Conservation (phyloP, 1,140 invertebrate species). For the Mya arenaria region DNA sequence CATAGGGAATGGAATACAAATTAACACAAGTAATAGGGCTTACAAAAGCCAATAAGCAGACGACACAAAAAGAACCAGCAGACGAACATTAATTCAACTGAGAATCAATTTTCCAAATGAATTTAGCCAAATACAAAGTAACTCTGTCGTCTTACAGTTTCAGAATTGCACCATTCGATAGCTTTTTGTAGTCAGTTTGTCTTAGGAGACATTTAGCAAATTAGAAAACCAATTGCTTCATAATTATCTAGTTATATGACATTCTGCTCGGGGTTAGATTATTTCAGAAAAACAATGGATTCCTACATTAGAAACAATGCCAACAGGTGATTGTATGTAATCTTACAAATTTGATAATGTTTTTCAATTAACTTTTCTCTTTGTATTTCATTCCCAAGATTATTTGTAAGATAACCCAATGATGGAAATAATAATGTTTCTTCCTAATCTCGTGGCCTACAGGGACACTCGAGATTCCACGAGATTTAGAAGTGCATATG, state of each 20-base stretch:
- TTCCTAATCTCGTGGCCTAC: constrained; percentile 31
- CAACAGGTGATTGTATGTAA: constrained; percentile 36
- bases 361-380: constrained; percentile 50
- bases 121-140: neutral
- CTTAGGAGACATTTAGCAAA: constrained; percentile 51
- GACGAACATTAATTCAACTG: neutral
- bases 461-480: constrained; percentile 23
- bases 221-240: constrained; percentile 36
- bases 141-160: neutral
- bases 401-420: constrained; percentile 46
- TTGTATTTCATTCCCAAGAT: constrained; percentile 30
- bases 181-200: neutral
- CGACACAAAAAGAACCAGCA: neutral
- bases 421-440: constrained; percentile 13
- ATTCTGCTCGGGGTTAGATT: neutral
- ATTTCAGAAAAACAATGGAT: constrained; percentile 5
- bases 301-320: constrained; percentile 7
- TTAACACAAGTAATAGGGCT: neutral
- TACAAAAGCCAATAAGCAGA: neutral
- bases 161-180: neutral
- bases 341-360: constrained; percentile 48
- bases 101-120: neutral
- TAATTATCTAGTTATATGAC: neutral
- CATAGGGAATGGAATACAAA: neutral
- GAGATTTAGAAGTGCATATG: constrained; percentile 47